Conservation (phyloP, 2,888 invertebrate species). For the Notodonta dromedarius region DNA sequence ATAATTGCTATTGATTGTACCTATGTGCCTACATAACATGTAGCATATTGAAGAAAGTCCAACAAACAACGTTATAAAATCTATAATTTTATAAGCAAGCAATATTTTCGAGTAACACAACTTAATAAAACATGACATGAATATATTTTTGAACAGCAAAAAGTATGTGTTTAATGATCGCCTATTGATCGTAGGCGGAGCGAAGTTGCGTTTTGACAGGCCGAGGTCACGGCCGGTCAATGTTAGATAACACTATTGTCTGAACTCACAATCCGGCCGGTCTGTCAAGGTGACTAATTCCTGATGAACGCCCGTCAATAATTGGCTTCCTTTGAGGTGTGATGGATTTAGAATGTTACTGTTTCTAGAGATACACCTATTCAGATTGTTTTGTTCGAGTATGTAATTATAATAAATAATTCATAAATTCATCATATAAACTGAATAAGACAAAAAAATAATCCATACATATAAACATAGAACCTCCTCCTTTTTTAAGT, state of each 20-base stretch:
- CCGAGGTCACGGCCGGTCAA: slow-evolving; percentile 33
- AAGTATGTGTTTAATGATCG: slow-evolving; percentile 3
- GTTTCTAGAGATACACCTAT: too few species aligned
- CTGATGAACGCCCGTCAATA: not conserved
- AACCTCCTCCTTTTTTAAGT: too few species aligned
- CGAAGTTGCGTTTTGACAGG: slow-evolving; percentile 23
- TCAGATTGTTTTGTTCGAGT: too few species aligned
- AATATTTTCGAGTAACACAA: not conserved
- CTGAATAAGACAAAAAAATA: too few species aligned
- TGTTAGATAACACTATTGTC: slow-evolving; percentile 17
- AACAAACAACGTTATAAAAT: too few species aligned
- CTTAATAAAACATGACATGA: not conserved
- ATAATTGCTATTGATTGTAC: too few species aligned
- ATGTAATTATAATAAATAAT: too few species aligned
- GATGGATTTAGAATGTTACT: not conserved
- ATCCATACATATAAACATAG: too few species aligned
- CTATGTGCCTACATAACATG: too few species aligned
- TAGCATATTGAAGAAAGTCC: too few species aligned
- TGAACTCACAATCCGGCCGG: slow-evolving; percentile 12
- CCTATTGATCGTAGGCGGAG: slow-evolving; percentile 10
- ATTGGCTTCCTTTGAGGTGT: not conserved
- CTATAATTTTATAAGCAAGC: too few species aligned
- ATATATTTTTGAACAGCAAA: slow-evolving; percentile 1
- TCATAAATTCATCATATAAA: too few species aligned
- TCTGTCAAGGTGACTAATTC: slow-evolving; percentile 20